Evolutionary conservation across 2,888 invertebrate species (phyloP).

Genomic region (Amphipyra tragopoginis): DNA sequence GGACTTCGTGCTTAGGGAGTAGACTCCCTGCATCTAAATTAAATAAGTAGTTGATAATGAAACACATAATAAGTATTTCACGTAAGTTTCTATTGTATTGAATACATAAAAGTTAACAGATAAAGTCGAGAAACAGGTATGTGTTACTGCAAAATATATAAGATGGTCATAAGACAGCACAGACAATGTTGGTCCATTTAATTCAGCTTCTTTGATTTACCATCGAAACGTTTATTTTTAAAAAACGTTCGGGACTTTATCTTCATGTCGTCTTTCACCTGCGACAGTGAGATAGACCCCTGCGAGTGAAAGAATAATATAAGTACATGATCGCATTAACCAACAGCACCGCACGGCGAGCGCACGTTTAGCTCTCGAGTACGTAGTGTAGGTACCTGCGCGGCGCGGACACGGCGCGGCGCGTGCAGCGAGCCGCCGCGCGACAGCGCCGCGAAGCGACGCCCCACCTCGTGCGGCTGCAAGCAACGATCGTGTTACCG

Average conservation of each 20-base stretch:
- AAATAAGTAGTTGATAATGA: too few relatives aligned
- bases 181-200: conserved; percentile 3
- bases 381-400: conserved; percentile 1
- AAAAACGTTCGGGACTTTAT: conserved; percentile 49
- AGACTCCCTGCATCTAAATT: too few relatives aligned
- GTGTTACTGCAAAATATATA: neutral
- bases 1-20: too few relatives aligned
- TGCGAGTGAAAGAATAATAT: conserved; percentile 8
- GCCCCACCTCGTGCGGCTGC: conserved; percentile 51
- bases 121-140: neutral
- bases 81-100: too few relatives aligned
- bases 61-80: too few relatives aligned
- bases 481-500: conserved; percentile 5
- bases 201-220: conserved; percentile 39
- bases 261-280: conserved; percentile 51
- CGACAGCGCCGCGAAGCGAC: conserved; percentile 43
- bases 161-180: too few relatives aligned
- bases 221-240: conserved; percentile 54
- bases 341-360: too few relatives aligned
- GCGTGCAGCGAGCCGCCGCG: conserved; percentile 1
- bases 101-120: neutral
- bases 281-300: conserved; percentile 52
- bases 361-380: too few relatives aligned
- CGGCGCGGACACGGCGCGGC: neutral
- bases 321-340: too few relatives aligned